A percentile compares a stretch with the other conserved stretches of the same genome.
Conservation (phyloP, 2,113 vertebrate species). For the Isichthys henryi region DNA sequence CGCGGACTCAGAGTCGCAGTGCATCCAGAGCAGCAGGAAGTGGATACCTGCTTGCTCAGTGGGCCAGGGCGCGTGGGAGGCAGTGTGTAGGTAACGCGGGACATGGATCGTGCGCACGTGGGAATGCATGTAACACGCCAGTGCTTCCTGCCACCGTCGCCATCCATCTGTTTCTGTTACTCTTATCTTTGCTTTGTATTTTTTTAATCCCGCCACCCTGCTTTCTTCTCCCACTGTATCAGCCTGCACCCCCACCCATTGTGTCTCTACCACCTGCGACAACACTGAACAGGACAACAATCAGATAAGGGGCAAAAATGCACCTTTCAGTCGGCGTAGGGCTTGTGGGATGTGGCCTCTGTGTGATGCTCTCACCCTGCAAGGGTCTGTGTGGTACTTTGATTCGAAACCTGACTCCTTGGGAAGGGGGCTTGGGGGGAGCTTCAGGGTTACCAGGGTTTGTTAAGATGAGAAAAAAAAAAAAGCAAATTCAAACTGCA, state of each 20-base stretch:
- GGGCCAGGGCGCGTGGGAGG: neutral
- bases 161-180: constrained; percentile 20
- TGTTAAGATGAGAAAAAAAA: neutral
- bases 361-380: neutral
- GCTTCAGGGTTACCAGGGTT: neutral
- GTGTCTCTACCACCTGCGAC: constrained; percentile 36
- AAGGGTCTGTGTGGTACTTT: neutral
- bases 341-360: constrained; percentile 22
- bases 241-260: neutral
- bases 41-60: neutral
- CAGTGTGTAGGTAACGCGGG: neutral
- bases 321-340: constrained; percentile 47
- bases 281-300: constrained; percentile 42
- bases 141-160: constrained; percentile 10
- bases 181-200: constrained; percentile 15
- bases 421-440: neutral
- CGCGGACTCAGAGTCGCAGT: neutral
- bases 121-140: neutral
- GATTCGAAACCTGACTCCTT: neutral
- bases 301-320: constrained; percentile 53
- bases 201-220: constrained; percentile 9
- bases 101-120: neutral
- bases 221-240: constrained; percentile 27
- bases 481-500: neutral
- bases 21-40: neutral